Evolutionary conservation across 2,888 invertebrate species (phyloP), one percentile per base, ranked within the genome.

Genomic region (Hermodice carunculata): DNA sequence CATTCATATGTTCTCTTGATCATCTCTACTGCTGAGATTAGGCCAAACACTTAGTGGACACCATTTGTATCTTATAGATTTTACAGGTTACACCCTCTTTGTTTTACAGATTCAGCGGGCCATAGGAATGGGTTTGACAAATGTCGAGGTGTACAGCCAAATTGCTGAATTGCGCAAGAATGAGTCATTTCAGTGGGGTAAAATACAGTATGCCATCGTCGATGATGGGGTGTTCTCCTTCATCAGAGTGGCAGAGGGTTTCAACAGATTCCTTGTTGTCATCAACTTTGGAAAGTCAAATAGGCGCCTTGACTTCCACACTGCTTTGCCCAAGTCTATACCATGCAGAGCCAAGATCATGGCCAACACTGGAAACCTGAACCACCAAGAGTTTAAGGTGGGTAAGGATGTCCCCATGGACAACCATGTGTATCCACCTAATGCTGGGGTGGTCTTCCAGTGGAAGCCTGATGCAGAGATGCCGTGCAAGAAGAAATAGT

Each of bases 181-280:
- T n/a, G 81, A 80, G 31, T 81, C 85, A 1, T 73, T 85, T 68
- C 80, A 78, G 67, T 85, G 78, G 75, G 85, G 85, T 2, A 63
- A 68, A 6, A n/a, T n/a, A n/a, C n/a, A n/a, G n/a, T n/a, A n/a
- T n/a, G n/a, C n/a, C n/a, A n/a, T n/a, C n/a, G 51, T 37, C 42
- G 59, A 77, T 11, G 61, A 70, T n/a, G 70, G 66, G 24, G 60
- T 84, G 29, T 66, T 81, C 42, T 76, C 78, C 69, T 81, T 80
- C 58, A 74, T 80, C 8, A 73, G 84, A 8, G 71, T 81, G 59
- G 82, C 83, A 4, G 61, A 72, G 5, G 82, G 85, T 22, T 83
- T 83, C 70, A 77, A 78, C 0, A 78, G 78, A 22, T 83, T 72
- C 66, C 70, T 85, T 40, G 79, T 82, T 0, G 76, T 78, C 46